Base-by-base conservation (phyloP, 1,140 invertebrate genomes). In the Neuroterus valhalla region DNA sequence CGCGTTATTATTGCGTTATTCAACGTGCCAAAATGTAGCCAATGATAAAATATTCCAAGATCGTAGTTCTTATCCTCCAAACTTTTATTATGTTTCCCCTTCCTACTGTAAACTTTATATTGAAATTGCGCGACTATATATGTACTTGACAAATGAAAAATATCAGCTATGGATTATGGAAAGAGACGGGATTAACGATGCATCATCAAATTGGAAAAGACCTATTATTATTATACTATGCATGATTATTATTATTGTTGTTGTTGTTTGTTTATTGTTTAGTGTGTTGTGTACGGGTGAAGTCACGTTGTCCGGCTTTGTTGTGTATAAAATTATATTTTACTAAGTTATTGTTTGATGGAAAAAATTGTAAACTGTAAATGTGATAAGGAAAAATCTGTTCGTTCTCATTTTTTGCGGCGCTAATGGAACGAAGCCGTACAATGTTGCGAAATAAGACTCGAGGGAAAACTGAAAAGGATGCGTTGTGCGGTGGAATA, bases 181-280 rank as follows among this genome's bases (percentile, higher is more conserved):
- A 62, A 6, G 14, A 26, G 55, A n/a, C 55, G 55, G 55, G 55
- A 62, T 62, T 62, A 62, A 62, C 26, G 55, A 62, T 38, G n/a
- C 12, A 74, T 19, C 14, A 45, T 19, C 17, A 42, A 48, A 66
- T 55, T 52, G 44, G 15, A 17, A 23, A 62, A 71, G 38, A 38
- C 19, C 21, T 62, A 48, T 14, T 26, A 69, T 14, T 26, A 69
- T 68, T 74, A 69, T 82, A 76, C 78, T 81, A 73, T 73, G 48
- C 70, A 81, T 68, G 67, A 78, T 80, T 82, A 80, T 77, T 81
- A 76, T 76, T 77, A 78, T 88, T 88, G 81, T 88, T 89, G 86
- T 88, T 88, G 84, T 88, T 89, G 85, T 88, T 87, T 88, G 83
- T 87, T 88, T 87, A 82, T 88, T 85, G 80, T 88, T 87, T 87